Evolutionary conservation across 2,797 vertebrate species (phyloP).

Genomic region (Cirrhinus mrigala): DNA sequence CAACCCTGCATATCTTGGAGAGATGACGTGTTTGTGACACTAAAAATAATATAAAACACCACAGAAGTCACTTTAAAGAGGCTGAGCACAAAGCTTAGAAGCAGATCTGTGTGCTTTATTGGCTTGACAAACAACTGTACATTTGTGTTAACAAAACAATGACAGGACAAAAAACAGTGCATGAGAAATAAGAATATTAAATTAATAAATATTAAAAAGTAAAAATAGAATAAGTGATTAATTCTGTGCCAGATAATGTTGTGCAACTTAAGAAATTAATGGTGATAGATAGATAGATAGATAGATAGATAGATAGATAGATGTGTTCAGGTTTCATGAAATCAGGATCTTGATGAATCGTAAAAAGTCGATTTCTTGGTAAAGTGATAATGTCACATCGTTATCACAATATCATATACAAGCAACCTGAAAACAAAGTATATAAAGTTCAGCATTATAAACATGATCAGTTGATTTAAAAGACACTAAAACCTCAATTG

Average conservation of each 20-base stretch:
- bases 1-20: background rate
- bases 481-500: conserved; percentile 28
- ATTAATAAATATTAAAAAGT: background rate
- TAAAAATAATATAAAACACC: background rate
- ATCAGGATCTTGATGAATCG: conserved; percentile 13
- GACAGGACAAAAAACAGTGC: background rate
- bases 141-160: conserved; percentile 7
- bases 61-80: background rate
- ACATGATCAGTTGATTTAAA: conserved; percentile 25
- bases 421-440: conserved; percentile 30
- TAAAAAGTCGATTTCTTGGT: conserved; percentile 15
- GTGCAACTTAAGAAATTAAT: conserved; percentile 2
- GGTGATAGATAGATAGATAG: background rate
- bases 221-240: background rate
- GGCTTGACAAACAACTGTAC: conserved; percentile 33
- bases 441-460: conserved; percentile 29
- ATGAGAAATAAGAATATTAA: background rate
- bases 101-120: conserved; percentile 36
- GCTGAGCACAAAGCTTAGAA: background rate
- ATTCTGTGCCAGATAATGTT: background rate
- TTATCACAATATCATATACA: conserved; percentile 24
- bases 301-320: background rate
- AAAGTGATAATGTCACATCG: conserved; percentile 13
- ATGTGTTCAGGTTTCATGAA: background rate
- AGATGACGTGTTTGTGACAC: background rate